Evolutionary conservation across 2,113 vertebrate genomes (phyloP), one percentile per base, ranked within the genome.

Genomic region (Sigmodon hispidus): DNA sequence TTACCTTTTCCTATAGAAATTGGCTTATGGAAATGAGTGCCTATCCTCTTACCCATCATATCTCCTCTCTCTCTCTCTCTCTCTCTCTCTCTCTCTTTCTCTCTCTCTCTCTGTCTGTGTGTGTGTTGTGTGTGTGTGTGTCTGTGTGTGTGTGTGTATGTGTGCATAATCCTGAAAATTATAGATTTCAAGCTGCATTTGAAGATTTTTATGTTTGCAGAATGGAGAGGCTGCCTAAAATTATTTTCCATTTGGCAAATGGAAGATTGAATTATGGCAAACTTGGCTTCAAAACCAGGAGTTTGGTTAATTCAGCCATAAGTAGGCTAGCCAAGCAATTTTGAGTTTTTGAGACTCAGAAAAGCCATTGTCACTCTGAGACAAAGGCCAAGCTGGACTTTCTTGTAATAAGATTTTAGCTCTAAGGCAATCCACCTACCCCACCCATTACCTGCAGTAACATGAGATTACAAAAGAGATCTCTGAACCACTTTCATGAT

Each of bases 11-110:
- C 89, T 80, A 2, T 31, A 86, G 72, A 70, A 89, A 50, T 36
- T 69, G 59, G 36, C 50, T 83, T 84, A 61, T 95, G 84, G 75
- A 95, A 94, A 72, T 75, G 34, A 95, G 45, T 57, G n/a, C n/a
- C 34, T 61, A 50, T 34, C 52, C 29, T 52, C 34, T 55, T 22
- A 15, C 4, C 45, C 40, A 55, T 40, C 15, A 48, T 72, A 73
- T 80, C 72, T 55, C 86, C 11, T 81, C 16, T 93, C 36, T 92
- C 31, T 52, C n/a, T n/a, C n/a, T n/a, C n/a, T n/a, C n/a, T n/a
- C n/a, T n/a, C n/a, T n/a, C n/a, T n/a, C n/a, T n/a, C n/a, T n/a
- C n/a, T n/a, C n/a, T n/a, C n/a, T n/a, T n/a, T n/a, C n/a, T n/a
- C n/a, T n/a, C n/a, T n/a, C n/a, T n/a, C n/a, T 89, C 11, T 81